phyloP scores from a whole-genome alignment of 2,797 vertebrate species.

The Brachyrhaphis roseni region DNA sequence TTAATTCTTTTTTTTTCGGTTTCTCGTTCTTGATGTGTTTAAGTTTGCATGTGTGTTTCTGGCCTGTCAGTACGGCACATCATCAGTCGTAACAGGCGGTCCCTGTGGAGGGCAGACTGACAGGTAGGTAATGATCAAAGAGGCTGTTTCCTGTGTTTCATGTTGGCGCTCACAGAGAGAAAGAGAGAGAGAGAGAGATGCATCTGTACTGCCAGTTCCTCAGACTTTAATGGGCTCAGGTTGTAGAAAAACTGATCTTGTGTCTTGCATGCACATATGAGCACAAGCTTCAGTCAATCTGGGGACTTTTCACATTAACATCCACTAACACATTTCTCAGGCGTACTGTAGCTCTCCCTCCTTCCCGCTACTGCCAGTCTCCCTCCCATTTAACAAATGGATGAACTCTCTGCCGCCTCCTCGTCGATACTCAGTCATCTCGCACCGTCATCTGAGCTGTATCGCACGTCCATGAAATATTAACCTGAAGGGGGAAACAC shows the following conservation, averaged over 20 bases:
- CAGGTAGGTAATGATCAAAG: slow-evolving; percentile 87
- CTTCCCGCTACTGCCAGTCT: slow-evolving; percentile 25
- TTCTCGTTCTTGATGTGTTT: slow-evolving; percentile 45
- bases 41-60: slow-evolving; percentile 68
- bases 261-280: slow-evolving; percentile 22
- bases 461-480: slow-evolving; percentile 72
- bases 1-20: slow-evolving; percentile 10
- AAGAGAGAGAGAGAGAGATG: slow-evolving; percentile 57
- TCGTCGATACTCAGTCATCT: slow-evolving; percentile 58
- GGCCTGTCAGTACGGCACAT: slow-evolving; percentile 78
- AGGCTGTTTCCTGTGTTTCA: slow-evolving; percentile 77
- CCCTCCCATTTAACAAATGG: slow-evolving; percentile 57
- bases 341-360: slow-evolving; percentile 37
- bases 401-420: slow-evolving; percentile 57
- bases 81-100: slow-evolving; percentile 73
- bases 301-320: slow-evolving; percentile 62
- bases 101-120: slow-evolving; percentile 79
- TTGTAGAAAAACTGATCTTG: slow-evolving; percentile 45
- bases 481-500: slow-evolving; percentile 63
- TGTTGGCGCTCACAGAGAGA: slow-evolving; percentile 76
- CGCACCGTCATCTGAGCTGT: slow-evolving; percentile 67
- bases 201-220: slow-evolving; percentile 76
- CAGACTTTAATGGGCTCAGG: slow-evolving; percentile 75
- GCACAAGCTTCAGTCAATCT: slow-evolving; percentile 52
- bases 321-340: slow-evolving; percentile 60